Evolutionary conservation across 1,140 invertebrate species (phyloP).

Genomic region (Brachionus rubens): DNA sequence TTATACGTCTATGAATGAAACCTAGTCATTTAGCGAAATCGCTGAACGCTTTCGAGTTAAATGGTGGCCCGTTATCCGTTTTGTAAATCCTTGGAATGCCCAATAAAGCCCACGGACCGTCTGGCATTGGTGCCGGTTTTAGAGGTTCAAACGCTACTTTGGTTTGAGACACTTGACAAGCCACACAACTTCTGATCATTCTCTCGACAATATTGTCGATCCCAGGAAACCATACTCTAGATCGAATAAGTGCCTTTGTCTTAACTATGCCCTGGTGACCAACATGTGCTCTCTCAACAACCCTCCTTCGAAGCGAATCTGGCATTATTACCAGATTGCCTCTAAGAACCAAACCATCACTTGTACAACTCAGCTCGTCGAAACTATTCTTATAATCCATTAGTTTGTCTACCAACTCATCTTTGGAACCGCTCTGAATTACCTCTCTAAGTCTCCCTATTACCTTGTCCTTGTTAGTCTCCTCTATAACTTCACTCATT

Average conservation of each 20-base stretch:
- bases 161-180: no score
- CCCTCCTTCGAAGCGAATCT: background rate
- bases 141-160: no score
- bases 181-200: no score
- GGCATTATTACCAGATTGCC: background rate
- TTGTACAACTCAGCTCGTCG: background rate
- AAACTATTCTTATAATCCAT: background rate
- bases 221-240: no score
- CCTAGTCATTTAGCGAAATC: background rate
- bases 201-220: no score
- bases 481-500: background rate
- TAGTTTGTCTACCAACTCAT: background rate
- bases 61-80: background rate
- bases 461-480: background rate
- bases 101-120: no score
- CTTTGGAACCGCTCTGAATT: background rate
- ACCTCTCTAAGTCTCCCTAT: background rate
- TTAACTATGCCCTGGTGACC: background rate
- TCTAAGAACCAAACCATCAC: slow-evolving; percentile 7
- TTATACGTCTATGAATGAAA: background rate
- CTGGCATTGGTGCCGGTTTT: no score
- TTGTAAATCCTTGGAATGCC: no score
- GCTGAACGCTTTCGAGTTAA: no score
- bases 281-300: background rate
- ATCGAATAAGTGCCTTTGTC: no score